These are phyloP conservation scores for Eupithecia centaureata DNA, from an alignment of 2,888 invertebrate genomes.

Conservation along the genomic window DNA sequence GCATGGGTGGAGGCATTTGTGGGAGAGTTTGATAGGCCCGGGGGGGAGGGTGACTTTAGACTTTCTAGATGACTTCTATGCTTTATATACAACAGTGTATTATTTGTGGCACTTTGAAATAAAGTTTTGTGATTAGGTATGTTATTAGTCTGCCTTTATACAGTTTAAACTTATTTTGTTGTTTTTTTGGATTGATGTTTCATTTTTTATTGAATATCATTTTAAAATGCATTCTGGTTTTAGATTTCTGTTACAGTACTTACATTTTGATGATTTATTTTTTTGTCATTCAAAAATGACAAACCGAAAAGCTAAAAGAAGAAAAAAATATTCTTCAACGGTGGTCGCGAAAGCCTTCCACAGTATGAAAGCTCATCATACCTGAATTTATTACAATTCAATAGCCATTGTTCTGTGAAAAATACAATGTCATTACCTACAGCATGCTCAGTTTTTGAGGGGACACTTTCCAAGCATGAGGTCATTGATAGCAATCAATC, in stretches of 20 bases:
- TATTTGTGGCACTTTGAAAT: too few relatives aligned
- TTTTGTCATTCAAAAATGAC: background rate
- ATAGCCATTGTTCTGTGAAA: conserved; percentile 46
- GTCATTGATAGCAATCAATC: conserved; percentile 3
- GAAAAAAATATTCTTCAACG: conserved; percentile 19
- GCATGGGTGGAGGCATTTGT: too few relatives aligned
- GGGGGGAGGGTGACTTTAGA: too few relatives aligned
- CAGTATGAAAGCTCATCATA: conserved; percentile 32
- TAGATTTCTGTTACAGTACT: background rate
- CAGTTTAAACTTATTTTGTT: background rate
- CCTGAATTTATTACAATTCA: conserved; percentile 40
- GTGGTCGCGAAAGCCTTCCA: conserved; percentile 27
- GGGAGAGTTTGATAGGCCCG: too few relatives aligned
- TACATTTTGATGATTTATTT: background rate
- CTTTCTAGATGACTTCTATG: too few relatives aligned
- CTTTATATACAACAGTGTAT: too few relatives aligned
- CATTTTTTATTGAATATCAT: background rate
- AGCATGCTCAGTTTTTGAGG: conserved; percentile 42
- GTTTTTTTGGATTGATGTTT: background rate
- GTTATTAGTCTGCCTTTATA: too few relatives aligned
- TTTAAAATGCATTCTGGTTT: background rate
- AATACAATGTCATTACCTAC: conserved; percentile 44
- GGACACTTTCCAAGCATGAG: conserved; percentile 9
- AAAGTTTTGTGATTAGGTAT: too few relatives aligned
- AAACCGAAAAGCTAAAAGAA: too few relatives aligned